Evolutionary conservation across 2,888 invertebrate genomes (phyloP).

Genomic region (Lasioglossum marginatum): DNA sequence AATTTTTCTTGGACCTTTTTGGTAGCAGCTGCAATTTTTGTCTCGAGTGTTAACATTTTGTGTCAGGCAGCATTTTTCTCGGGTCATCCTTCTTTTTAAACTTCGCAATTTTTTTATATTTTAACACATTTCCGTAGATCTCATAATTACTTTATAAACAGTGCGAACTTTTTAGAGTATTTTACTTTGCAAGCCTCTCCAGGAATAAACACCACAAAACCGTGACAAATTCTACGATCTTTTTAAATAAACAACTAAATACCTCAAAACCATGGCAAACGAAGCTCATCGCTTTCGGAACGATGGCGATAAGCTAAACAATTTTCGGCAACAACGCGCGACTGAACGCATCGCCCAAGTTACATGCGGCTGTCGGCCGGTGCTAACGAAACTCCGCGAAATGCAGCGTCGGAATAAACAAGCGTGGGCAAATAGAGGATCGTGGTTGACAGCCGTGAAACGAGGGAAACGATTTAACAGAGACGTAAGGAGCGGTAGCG

Average conservation of each 20-base stretch:
- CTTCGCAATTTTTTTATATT: no score
- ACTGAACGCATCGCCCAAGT: not conserved
- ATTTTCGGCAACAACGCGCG: not conserved
- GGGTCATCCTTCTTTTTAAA: no score
- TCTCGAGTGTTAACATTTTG: not conserved
- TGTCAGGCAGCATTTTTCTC: not conserved
- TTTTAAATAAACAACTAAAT: no score
- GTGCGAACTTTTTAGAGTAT: no score
- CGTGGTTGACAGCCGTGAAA: slow-evolving; percentile 14
- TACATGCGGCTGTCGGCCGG: not conserved
- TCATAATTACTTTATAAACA: no score
- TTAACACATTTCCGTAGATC: no score
- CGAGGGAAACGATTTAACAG: slow-evolving; percentile 18
- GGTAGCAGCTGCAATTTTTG: not conserved
- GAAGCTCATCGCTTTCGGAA: no score
- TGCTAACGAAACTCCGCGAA: not conserved
- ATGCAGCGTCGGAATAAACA: not conserved
- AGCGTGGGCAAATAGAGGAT: not conserved
- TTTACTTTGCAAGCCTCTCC: no score
- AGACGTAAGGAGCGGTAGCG: not conserved
- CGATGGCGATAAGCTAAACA: no score
- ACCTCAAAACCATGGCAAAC: no score
- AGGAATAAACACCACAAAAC: not conserved
- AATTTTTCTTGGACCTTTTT: not conserved
- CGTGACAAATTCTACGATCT: not conserved